Evolutionary conservation across 53 echinoderm and acorn worm species (phyloP).

Genomic region (Zoroaster sp.): DNA sequence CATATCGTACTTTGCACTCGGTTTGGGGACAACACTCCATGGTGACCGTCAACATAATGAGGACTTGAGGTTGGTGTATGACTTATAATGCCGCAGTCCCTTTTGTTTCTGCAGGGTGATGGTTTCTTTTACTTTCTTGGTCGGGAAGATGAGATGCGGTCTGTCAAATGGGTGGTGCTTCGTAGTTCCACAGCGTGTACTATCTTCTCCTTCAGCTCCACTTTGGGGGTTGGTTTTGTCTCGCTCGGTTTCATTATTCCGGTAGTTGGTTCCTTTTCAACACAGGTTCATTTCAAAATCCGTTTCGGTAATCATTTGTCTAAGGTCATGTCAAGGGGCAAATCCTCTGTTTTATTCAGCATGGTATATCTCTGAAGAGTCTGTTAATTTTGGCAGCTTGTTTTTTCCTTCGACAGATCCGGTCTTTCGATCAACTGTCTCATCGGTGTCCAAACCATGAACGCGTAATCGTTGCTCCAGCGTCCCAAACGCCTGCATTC

Average conservation of each 20-base stretch:
- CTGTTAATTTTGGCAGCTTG: slow-evolving; percentile 64
- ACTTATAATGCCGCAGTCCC: background rate
- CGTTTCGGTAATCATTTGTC: background rate
- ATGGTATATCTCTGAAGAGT: slow-evolving; percentile 51
- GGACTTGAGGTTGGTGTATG: background rate
- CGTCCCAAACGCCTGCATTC: too few species aligned
- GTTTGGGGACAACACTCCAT: slow-evolving; percentile 62
- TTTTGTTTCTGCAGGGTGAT: background rate
- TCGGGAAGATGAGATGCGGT: slow-evolving; percentile 29
- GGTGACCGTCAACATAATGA: background rate
- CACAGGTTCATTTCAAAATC: background rate
- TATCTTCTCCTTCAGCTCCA: background rate
- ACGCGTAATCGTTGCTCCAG: too few species aligned
- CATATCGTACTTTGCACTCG: background rate
- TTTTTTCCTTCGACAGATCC: slow-evolving; percentile 46
- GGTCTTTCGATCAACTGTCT: too few species aligned
- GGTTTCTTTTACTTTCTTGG: slow-evolving; percentile 1
- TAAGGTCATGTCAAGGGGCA: slow-evolving; percentile 45
- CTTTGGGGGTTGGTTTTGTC: background rate
- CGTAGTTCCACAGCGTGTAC: background rate
- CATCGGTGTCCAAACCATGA: too few species aligned
- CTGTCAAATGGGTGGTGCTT: background rate
- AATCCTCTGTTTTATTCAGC: slow-evolving; percentile 41
- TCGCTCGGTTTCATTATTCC: background rate
- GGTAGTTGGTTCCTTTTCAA: background rate